Evolutionary conservation across 1,140 invertebrate genomes (phyloP).

Genomic region (Heliconius hermathena): DNA sequence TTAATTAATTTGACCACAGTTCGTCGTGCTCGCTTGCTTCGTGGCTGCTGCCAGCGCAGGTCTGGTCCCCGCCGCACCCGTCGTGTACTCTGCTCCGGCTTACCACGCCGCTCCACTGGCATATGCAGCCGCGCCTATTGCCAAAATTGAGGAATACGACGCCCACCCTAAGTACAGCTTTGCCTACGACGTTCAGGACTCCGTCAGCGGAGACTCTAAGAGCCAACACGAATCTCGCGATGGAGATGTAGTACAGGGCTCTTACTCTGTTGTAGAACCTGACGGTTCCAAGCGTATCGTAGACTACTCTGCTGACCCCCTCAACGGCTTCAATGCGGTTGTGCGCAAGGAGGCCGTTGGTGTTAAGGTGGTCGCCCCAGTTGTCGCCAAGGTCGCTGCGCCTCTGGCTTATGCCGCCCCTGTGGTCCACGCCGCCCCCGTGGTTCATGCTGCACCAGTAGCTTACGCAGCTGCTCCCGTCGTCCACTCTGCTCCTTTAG

Average conservation of each 20-base stretch:
- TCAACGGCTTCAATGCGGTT: slow-evolving; percentile 82
- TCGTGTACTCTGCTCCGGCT: slow-evolving; percentile 50
- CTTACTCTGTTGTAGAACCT: slow-evolving; percentile 84
- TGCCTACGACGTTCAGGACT: slow-evolving; percentile 84
- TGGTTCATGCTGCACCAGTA: slow-evolving; percentile 37
- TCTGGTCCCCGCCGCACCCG: slow-evolving; percentile 46
- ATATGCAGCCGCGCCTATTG: slow-evolving; percentile 42
- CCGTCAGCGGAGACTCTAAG: slow-evolving; percentile 85
- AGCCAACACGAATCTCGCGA: slow-evolving; percentile 84
- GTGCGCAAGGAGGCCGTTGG: slow-evolving; percentile 64
- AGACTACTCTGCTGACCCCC: slow-evolving; percentile 83
- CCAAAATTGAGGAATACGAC: slow-evolving; percentile 53
- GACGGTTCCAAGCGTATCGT: slow-evolving; percentile 86
- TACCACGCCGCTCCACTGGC: slow-evolving; percentile 78
- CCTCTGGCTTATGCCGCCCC: slow-evolving; percentile 36
- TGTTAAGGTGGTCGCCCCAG: slow-evolving; percentile 36
- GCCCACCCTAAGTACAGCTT: slow-evolving; percentile 84
- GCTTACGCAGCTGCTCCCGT: too few relatives aligned
- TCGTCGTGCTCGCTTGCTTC: slow-evolving; percentile 62
- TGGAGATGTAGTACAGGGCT: slow-evolving; percentile 84
- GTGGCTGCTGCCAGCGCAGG: slow-evolving; percentile 64
- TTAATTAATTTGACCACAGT: slow-evolving; percentile 42
- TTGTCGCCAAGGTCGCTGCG: slow-evolving; percentile 14
- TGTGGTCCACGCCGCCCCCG: slow-evolving; percentile 37
- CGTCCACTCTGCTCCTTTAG: background rate